Base-by-base conservation (phyloP, 2,888 invertebrate genomes). In the Philopedon plagiatum region DNA sequence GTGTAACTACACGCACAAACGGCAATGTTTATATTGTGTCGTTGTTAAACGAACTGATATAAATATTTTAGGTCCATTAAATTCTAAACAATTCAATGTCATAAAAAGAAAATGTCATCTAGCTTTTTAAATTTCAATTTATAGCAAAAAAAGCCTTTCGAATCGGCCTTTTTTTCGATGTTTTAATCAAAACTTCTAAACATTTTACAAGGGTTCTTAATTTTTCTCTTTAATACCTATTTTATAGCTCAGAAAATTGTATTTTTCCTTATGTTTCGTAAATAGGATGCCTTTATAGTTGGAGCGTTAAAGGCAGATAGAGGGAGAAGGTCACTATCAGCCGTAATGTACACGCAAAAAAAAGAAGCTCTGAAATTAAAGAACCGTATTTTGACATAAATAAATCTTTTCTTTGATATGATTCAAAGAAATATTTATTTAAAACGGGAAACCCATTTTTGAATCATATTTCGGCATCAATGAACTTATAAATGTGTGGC, bases 181-280 rank as follows among this genome's bases (percentile, higher is more conserved):
- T 29, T 54, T 54, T 54, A 54, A 54, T 54, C 51, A 54, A 54
- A 54, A 29, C 13, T 29, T 29, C 29, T 15, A 13, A 51, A 26
- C 26, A n/a, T 15, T 13, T 26, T 26, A 54, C 29, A 29, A 54
- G 29, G 15, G 29, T 54, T 29, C 15, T 29, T 54, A 54, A 54
- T 54, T 54, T 54, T 54, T 54, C 51, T 8, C 7, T 15, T 29
- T 29, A 54, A 29, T 32, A 29, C 51, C 9, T 8, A 29, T 54
- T 54, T 54, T 54, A 54, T 9, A 54, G 15, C 29, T 15, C 1
- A 15, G 51, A 29, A 54, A 54, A 54, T 29, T 18, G 15, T 29
- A 54, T 29, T 54, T 18, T 54, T 54, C 51, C 51, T 54, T 29
- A 51, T 51, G 29, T 29, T 54, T 29, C 49, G 49, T 26, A 26